These are phyloP conservation scores for Galagoides demidoff DNA, from an alignment of 2,797 vertebrate species.

Conservation along the genomic window DNA sequence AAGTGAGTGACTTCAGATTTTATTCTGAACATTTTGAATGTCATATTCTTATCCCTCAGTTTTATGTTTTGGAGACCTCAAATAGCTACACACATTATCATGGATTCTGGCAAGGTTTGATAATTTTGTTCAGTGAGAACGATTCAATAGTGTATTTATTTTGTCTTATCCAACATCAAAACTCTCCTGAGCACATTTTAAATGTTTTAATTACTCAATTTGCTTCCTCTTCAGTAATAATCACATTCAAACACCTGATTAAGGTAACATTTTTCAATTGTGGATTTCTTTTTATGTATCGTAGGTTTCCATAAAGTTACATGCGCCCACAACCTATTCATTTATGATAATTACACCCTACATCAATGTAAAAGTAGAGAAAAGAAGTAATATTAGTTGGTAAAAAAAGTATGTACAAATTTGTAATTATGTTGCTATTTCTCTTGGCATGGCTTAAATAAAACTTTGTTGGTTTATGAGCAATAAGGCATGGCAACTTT, in stretches of 20 bases:
- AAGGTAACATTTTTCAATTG: neutral
- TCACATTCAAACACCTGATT: neutral
- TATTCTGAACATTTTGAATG: neutral
- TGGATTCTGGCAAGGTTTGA: neutral
- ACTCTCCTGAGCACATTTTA: neutral
- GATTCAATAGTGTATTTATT: neutral
- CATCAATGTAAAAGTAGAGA: neutral
- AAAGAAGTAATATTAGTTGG: neutral
- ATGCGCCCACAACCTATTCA: neutral
- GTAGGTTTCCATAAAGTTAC: neutral
- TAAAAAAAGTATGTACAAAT: neutral
- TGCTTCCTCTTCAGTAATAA: neutral
- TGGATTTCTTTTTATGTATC: neutral
- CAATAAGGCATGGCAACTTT: neutral
- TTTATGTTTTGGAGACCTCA: neutral
- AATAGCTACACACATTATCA: neutral
- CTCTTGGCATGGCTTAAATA: constrained; percentile 17
- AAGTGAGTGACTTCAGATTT: neutral
- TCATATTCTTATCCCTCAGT: neutral
- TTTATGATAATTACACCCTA: neutral
- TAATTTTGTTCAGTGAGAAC: neutral
- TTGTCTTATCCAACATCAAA: neutral
- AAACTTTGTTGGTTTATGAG: neutral
- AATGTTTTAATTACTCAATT: neutral
- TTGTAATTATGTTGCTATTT: neutral